These are phyloP conservation scores for Cenopis cana DNA, from an alignment of 2,888 invertebrate species.

Conservation along the genomic window DNA sequence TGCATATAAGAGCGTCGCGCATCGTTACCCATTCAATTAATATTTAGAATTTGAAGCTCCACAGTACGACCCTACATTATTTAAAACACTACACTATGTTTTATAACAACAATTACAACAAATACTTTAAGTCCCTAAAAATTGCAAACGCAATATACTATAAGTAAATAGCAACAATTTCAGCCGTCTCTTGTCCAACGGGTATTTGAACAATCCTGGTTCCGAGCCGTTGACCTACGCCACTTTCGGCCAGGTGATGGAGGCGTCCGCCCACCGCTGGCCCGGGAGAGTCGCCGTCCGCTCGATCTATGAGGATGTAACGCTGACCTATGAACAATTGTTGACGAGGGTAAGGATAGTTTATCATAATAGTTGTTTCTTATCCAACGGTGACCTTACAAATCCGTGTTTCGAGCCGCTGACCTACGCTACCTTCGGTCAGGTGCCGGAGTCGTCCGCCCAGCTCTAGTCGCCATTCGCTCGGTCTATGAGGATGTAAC, in stretches of 20 bases:
- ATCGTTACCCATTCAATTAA: too few species aligned
- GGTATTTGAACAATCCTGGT: conserved; percentile 83
- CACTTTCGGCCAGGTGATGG: conserved; percentile 86
- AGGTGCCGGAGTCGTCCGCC: conserved; percentile 83
- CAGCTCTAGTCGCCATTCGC: conserved; percentile 86
- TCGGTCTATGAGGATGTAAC: conserved; percentile 83
- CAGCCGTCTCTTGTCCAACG: conserved; percentile 53
- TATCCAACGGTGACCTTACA: not conserved
- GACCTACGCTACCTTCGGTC: conserved; percentile 83
- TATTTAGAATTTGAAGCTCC: too few species aligned
- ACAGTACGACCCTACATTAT: too few species aligned
- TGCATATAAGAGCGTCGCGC: too few species aligned
- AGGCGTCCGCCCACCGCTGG: conserved; percentile 81
- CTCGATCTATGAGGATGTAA: conserved; percentile 82
- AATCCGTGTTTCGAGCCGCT: conserved; percentile 77
- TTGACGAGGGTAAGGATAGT: conserved; percentile 69
- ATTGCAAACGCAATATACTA: not conserved
- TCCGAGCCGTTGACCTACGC: conserved; percentile 79
- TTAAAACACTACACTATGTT: too few species aligned
- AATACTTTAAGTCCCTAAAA: too few species aligned
- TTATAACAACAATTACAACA: too few species aligned
- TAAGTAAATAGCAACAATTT: not conserved
- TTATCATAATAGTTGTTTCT: too few species aligned
- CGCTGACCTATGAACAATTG: conserved; percentile 85
- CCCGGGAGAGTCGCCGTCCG: conserved; percentile 85